Conservation (phyloP, 2,113 vertebrate genomes). For the Crypturellus undulatus region DNA sequence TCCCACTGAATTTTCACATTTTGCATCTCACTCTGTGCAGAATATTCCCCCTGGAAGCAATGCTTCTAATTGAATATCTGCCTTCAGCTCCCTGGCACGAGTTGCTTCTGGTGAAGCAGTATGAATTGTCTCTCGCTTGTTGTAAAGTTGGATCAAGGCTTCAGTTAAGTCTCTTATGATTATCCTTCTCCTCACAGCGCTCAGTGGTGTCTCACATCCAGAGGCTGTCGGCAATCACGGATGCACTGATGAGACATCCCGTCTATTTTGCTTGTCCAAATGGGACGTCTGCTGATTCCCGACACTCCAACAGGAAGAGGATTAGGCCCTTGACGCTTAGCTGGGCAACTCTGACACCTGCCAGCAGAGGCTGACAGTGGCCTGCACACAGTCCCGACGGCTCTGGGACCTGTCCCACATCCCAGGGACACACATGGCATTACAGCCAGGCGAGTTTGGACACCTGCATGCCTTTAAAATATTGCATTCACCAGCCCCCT, state of each 20-base stretch:
- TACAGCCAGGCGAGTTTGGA: background rate
- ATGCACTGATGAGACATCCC: rapidly evolving
- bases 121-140: conserved; percentile 41
- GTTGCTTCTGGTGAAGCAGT: conserved; percentile 39
- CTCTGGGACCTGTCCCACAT: background rate
- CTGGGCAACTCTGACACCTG: background rate
- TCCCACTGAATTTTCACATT: conserved; percentile 53
- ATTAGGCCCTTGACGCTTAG: background rate
- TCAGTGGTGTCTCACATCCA: background rate
- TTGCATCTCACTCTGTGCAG: conserved; percentile 20
- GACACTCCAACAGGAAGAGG: background rate
- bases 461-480: background rate
- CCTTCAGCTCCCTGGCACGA: background rate
- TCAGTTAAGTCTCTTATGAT: conserved; percentile 47
- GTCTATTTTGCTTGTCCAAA: background rate
- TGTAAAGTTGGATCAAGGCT: conserved; percentile 60
- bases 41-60: conserved; percentile 32
- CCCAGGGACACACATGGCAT: background rate
- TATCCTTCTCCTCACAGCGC: background rate
- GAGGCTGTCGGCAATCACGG: background rate
- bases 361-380: background rate
- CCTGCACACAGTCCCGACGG: background rate
- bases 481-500: background rate
- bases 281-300: background rate
- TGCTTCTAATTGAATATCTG: conserved; percentile 52